Conservation (phyloP, 2,113 vertebrate genomes). For the Scalopus aquaticus region DNA sequence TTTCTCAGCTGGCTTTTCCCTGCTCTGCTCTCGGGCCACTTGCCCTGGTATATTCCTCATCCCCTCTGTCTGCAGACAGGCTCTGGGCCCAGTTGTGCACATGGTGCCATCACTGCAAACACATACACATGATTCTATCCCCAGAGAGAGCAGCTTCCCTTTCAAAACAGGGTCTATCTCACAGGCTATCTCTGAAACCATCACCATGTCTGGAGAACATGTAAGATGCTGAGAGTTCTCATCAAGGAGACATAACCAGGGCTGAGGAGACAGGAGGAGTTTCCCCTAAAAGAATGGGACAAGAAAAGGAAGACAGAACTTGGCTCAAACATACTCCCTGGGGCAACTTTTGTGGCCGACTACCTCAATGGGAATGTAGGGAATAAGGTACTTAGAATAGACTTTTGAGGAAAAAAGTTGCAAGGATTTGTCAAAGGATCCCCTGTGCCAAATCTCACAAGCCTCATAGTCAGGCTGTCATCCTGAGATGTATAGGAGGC, state of each 20-base stretch:
- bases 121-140: neutral
- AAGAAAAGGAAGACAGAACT: neutral
- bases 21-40: neutral
- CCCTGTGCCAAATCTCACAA: neutral
- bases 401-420: neutral
- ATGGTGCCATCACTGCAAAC: neutral
- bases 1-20: neutral
- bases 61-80: neutral
- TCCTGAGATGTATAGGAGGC: neutral
- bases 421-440: neutral
- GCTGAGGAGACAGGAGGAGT: neutral
- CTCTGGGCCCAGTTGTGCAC: neutral
- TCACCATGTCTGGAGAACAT: neutral
- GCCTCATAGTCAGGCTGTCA: neutral
- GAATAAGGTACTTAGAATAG: neutral
- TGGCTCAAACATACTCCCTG: neutral
- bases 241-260: neutral
- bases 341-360: neutral
- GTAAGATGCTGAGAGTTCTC: neutral
- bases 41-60: neutral
- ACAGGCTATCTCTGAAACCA: neutral
- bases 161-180: neutral
- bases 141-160: neutral
- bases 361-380: neutral
- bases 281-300: neutral